Evolutionary conservation across 2,113 vertebrate species (phyloP).

Genomic region (Leucoraja erinaceus): DNA sequence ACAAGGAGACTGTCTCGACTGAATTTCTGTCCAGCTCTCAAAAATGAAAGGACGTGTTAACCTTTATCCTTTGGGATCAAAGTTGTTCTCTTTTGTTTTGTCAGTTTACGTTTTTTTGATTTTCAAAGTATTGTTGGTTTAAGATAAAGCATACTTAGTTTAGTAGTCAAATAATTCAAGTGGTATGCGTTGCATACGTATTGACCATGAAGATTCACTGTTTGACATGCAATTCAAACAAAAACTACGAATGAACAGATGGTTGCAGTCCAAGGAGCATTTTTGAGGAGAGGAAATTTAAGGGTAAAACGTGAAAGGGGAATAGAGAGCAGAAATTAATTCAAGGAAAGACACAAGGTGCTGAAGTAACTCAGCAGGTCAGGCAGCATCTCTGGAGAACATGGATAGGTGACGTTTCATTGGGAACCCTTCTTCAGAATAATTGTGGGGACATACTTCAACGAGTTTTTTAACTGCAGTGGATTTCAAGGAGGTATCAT

Average conservation of each 20-base stretch:
- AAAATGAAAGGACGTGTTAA: background rate
- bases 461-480: background rate
- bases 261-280: background rate
- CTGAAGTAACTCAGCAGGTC: no score
- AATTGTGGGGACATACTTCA: background rate
- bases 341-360: background rate
- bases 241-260: background rate
- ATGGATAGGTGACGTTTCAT: no score
- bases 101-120: background rate
- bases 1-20: background rate
- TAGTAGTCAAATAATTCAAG: background rate
- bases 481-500: background rate
- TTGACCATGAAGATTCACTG: background rate
- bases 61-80: background rate
- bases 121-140: background rate
- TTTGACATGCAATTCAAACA: background rate
- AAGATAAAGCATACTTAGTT: background rate
- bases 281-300: background rate
- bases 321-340: background rate
- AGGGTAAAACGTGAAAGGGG: background rate
- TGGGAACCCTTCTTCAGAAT: no score
- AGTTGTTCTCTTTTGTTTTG: background rate
- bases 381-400: no score
- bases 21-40: background rate
- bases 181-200: background rate